Evolutionary conservation across 2,797 vertebrate species (phyloP).

Genomic region (Anomalospiza imberbis): DNA sequence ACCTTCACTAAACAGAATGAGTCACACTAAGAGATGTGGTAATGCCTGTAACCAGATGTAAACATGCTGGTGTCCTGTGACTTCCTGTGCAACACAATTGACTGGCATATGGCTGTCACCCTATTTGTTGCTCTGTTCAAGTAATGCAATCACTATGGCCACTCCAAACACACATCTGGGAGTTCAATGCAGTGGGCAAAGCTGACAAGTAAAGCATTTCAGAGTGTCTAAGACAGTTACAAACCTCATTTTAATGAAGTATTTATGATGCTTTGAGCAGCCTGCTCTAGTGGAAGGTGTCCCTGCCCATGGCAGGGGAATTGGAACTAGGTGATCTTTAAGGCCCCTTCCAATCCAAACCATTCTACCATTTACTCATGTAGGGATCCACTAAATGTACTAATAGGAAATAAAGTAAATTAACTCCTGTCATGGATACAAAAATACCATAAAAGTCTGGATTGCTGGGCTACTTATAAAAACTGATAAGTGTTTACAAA

Average conservation of each 20-base stretch:
- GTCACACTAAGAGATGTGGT: not conserved
- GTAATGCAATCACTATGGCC: not conserved
- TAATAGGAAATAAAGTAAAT: not conserved
- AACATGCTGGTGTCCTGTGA: not conserved
- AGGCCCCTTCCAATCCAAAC: not conserved
- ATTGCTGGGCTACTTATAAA: not conserved
- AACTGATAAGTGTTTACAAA: not conserved
- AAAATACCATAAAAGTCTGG: not conserved
- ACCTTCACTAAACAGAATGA: not conserved
- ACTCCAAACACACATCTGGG: not conserved
- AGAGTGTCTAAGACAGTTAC: not conserved
- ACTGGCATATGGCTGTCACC: not conserved
- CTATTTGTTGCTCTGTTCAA: not conserved
- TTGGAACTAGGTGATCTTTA: not conserved
- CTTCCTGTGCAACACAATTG: not conserved
- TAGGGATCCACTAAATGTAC: not conserved
- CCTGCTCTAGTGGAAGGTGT: not conserved
- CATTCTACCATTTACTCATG: not conserved
- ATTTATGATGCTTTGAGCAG: not conserved
- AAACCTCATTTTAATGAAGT: not conserved
- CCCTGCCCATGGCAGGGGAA: not conserved
- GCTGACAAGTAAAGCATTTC: not conserved
- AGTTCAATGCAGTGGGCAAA: not conserved
- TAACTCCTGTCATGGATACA: not conserved
- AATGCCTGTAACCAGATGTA: not conserved